Percentiles rank a stretch among this genome's conserved stretches.
Conservation (phyloP, 1,140 invertebrate species). For the Battus philenor region DNA sequence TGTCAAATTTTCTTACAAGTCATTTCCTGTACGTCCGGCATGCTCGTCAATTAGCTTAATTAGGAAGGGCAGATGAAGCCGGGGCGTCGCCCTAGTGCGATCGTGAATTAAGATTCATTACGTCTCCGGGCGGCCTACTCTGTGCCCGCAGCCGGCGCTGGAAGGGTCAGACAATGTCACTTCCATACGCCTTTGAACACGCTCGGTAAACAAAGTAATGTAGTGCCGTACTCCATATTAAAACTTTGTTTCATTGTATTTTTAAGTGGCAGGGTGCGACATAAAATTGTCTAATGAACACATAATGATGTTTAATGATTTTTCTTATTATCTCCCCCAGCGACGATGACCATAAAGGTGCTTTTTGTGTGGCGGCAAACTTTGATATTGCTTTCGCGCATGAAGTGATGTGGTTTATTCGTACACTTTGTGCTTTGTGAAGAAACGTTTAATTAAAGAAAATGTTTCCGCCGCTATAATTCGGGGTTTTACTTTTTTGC, state of each 20-base stretch:
- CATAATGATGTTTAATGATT: conserved; percentile 3
- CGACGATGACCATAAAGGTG: too few relatives aligned
- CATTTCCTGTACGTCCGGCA: conserved; percentile 10
- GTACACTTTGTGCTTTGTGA: too few relatives aligned
- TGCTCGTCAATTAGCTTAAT: conserved; percentile 8
- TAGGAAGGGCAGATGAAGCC: conserved; percentile 10
- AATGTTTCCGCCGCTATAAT: too few relatives aligned
- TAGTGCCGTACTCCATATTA: conserved; percentile 17
- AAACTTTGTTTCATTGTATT: conserved; percentile 24
- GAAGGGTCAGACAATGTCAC: conserved; percentile 61
- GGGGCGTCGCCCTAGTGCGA: conserved; percentile 6
- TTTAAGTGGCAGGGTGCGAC: conserved; percentile 17
- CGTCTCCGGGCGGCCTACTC: conserved; percentile 11
- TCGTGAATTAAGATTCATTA: conserved; percentile 9
- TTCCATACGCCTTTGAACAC: conserved; percentile 56
- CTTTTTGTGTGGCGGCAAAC: neutral
- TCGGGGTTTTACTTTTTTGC: too few relatives aligned
- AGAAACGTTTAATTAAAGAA: too few relatives aligned
- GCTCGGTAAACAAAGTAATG: conserved; percentile 57
- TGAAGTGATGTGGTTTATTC: too few relatives aligned
- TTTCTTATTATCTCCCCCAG: too few relatives aligned
- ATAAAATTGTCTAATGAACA: conserved; percentile 22
- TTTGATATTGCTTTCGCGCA: too few relatives aligned
- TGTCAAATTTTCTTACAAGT: too few relatives aligned
- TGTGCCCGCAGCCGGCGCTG: conserved; percentile 20